Evolutionary conservation across 2,888 invertebrate species (phyloP).

Genomic region (Spilarctia lutea): DNA sequence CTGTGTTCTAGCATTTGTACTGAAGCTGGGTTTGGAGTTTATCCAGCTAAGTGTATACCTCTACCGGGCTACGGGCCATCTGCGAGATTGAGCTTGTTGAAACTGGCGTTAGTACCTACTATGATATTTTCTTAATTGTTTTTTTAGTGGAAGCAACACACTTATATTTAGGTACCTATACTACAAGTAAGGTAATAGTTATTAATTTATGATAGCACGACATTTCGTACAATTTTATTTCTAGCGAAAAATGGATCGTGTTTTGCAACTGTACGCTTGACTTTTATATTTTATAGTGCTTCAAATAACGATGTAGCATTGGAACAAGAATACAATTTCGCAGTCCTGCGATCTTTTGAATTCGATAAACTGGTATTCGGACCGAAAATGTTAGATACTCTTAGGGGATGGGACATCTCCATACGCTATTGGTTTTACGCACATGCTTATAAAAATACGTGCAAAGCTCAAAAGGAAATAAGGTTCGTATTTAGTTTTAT

Average conservation of each 20-base stretch:
- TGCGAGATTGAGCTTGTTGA: conserved; percentile 75
- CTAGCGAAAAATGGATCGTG: no score
- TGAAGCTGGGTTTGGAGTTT: conserved; percentile 94
- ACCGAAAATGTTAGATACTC: conserved; percentile 90
- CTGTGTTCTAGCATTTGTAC: conserved; percentile 94
- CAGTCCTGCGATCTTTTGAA: conserved; percentile 91
- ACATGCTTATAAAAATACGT: conserved; percentile 88
- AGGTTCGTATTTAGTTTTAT: conserved; percentile 55
- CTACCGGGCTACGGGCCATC: conserved; percentile 93
- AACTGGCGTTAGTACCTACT: conserved; percentile 59
- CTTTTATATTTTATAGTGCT: conserved; percentile 47
- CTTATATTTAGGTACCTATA: background rate
- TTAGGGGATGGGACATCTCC: conserved; percentile 95
- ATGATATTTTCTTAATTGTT: background rate
- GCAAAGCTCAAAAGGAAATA: conserved; percentile 66
- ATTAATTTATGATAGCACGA: no score
- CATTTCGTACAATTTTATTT: no score
- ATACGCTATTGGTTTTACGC: conserved; percentile 95
- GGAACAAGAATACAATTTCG: conserved; percentile 87
- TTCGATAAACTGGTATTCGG: conserved; percentile 90
- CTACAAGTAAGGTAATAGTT: no score
- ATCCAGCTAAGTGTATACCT: conserved; percentile 89
- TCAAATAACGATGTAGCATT: conserved; percentile 59
- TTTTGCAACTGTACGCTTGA: background rate
- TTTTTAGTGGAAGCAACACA: background rate